Conservation (phyloP, 2,113 vertebrate genomes). For the Lichenostomus cassidix region DNA sequence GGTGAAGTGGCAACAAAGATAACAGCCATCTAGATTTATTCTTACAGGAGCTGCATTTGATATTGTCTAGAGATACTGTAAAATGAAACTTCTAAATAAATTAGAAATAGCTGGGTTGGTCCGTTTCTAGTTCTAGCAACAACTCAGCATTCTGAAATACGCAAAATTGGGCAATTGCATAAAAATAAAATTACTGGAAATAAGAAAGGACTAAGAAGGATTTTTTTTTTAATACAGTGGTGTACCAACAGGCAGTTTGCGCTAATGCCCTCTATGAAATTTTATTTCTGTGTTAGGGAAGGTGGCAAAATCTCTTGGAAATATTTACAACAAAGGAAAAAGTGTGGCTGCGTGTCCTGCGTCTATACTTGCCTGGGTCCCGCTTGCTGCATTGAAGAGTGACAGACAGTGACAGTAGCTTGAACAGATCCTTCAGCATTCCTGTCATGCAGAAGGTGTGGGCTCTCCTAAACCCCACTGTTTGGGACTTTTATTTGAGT, state of each 20-base stretch:
- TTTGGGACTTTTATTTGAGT: neutral
- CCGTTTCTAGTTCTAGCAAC: neutral
- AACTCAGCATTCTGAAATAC: neutral
- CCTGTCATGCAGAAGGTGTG: neutral
- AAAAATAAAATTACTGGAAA: neutral
- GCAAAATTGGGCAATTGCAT: neutral
- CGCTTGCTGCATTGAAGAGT: accelerated
- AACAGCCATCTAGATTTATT: neutral
- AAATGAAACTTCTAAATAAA: neutral
- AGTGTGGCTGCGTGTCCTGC: neutral
- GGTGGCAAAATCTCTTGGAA: neutral
- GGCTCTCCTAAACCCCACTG: neutral
- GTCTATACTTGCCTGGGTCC: neutral
- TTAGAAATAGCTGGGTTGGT: neutral
- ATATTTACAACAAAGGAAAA: neutral
- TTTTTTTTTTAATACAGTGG: neutral
- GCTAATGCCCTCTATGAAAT: neutral
- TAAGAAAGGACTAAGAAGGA: neutral
- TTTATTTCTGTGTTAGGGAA: neutral
- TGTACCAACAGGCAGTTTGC: neutral
- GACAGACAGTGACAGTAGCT: neutral
- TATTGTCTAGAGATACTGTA: neutral
- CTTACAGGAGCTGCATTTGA: neutral
- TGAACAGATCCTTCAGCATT: neutral
- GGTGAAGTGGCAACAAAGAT: neutral